Evolutionary conservation across 2,888 invertebrate species (phyloP).

Genomic region (Mechanitis mazaeus): DNA sequence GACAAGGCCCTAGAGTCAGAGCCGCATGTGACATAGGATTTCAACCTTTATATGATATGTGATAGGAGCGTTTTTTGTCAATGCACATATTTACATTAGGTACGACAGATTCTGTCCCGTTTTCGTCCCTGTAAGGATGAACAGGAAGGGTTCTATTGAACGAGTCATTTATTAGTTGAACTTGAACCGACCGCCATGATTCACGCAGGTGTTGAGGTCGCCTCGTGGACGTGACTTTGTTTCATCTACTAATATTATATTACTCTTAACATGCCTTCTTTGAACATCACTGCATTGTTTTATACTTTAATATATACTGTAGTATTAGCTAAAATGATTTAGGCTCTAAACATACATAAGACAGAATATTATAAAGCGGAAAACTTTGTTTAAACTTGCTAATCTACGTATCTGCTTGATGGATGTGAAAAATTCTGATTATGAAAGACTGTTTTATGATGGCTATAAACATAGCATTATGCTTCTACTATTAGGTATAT

Average conservation of each 20-base stretch:
- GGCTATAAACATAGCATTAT: no score
- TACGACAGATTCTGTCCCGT: conserved; percentile 38
- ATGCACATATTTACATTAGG: conserved; percentile 18
- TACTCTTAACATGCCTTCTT: no score
- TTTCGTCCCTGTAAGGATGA: conserved; percentile 55
- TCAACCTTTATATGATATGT: conserved; percentile 31
- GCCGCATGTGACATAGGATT: conserved; percentile 18
- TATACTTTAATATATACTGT: no score
- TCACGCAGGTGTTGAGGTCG: conserved; percentile 28
- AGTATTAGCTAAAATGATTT: no score
- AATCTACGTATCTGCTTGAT: no score
- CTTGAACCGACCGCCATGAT: conserved; percentile 29
- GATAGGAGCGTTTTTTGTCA: conserved; percentile 36
- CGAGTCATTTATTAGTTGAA: conserved; percentile 37
- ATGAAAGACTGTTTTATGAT: no score
- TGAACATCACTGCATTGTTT: no score
- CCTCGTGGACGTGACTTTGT: conserved; percentile 10
- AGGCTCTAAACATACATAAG: no score
- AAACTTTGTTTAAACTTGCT: no score
- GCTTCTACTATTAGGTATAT: no score
- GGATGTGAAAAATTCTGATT: no score
- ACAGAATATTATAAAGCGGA: no score
- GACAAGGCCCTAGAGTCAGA: conserved; percentile 40
- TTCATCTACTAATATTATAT: background rate
- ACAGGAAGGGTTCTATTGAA: conserved; percentile 65